Base-by-base conservation (phyloP, 1,140 invertebrate species). In the Gonioctena quinquepunctata region DNA sequence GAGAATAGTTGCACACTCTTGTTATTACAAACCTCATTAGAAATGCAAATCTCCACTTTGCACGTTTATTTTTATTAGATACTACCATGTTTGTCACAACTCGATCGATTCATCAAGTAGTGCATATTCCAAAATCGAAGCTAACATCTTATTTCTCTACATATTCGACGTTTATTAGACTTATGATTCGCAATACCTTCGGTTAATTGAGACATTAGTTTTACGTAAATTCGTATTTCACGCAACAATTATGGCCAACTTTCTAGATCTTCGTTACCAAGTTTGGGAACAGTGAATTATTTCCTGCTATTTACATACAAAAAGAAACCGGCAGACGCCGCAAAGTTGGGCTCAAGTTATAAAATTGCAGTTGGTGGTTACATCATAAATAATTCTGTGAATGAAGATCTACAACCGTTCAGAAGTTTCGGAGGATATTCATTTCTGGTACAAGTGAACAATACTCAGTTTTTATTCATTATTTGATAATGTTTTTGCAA, bases 221-320 rank as follows among this genome's bases (percentile, higher is more conserved):
- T 49, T 63, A 63, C 61, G 61, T 61, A 61, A 61, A 42, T 22
- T 61, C 28, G 27, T 63, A 48, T 63, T 63, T 63, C 61, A 63
- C 61, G 61, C 61, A 63, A 63, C 61, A 63, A 63, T 63, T 63
- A 63, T 42, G 27, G 16, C 42, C 21, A 63, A 63, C 61, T 63
- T 63, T 63, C 61, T n/a, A 63, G 27, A 63, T 49, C 28, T 63
- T 63, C 61, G 27, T 49, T 49, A 48, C 61, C 19, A 63, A 63
- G 16, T 63, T 63, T 49, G 27, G 61, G 11, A 27, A 33, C 27
- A 5, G 16, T 22, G 28, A 63, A 49, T 63, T 63, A 49, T 49
- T 63, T 63, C 61, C 61, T 48, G 23, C 61, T 28, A 63, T 63
- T 63, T 49, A 18, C 28, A 48, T 59, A 59, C 25, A 59, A 59